phyloP scores from a whole-genome alignment of 2,888 invertebrate genomes.

The Andrena hattorfiana region DNA sequence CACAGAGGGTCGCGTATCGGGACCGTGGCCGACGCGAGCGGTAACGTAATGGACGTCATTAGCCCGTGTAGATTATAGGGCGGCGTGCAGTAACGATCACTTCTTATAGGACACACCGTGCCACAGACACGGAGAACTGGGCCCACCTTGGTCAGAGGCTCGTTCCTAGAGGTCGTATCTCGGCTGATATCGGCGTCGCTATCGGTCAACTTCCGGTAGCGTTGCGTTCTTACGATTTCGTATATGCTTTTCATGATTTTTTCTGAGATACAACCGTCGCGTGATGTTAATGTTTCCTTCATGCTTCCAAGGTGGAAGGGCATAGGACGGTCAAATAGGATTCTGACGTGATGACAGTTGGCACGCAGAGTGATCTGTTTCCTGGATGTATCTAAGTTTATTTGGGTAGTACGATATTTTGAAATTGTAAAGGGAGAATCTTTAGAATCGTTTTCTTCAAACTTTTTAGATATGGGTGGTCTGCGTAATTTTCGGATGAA shows the following conservation, averaged over 20 bases:
- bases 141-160: slow-evolving; percentile 74
- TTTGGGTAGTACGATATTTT: too few relatives aligned
- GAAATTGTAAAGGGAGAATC: too few relatives aligned
- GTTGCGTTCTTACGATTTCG: neutral
- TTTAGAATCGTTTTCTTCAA: too few relatives aligned
- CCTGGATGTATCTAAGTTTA: too few relatives aligned
- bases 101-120: slow-evolving; percentile 83
- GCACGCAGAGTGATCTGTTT: too few relatives aligned
- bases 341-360: too few relatives aligned
- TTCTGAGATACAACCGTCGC: neutral
- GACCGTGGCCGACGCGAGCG: slow-evolving; percentile 80
- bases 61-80: slow-evolving; percentile 85
- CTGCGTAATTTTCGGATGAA: too few relatives aligned
- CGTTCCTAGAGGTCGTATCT: slow-evolving; percentile 73
- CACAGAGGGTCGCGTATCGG: slow-evolving; percentile 78
- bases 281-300: neutral
- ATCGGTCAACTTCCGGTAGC: slow-evolving; percentile 67
- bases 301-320: too few relatives aligned
- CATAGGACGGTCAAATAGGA: too few relatives aligned
- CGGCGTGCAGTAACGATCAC: slow-evolving; percentile 85
- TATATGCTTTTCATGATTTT: neutral
- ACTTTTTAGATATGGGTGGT: too few relatives aligned
- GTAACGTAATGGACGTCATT: slow-evolving; percentile 85
- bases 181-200: slow-evolving; percentile 74
- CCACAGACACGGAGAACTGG: slow-evolving; percentile 72